Base-by-base conservation (phyloP, 1,140 invertebrate species). In the Drosophila truncata region DNA sequence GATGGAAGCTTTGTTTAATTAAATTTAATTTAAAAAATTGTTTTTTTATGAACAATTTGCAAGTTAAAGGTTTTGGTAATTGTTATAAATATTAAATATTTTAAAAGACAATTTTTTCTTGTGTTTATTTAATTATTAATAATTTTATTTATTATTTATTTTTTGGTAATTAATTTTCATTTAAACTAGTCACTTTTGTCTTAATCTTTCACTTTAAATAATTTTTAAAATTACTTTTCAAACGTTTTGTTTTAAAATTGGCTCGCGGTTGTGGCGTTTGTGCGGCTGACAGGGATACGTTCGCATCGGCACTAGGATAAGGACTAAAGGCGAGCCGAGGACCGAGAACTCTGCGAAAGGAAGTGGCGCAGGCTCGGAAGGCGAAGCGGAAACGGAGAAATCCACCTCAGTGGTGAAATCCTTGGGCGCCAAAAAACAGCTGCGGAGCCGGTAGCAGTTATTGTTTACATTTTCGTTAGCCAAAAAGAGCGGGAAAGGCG, bases 291-390 rank as follows among this genome's bases (percentile, higher is more conserved):
- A 70, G 64, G 78, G 69, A 75, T 85, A 79, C 74, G 81, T 61
- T 76, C 78, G 78, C 85, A 52, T 79, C 78, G 85, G 85, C 85
- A 81, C 66, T 75, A 61, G 70, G 79, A 85, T 78, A 82, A 85
- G 81, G 85, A 88, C 85, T 88, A 62, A 81, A 31, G 60, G 41
- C 79, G 61, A 55, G 54, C 58, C 72, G 54, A 61, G 64, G 64
- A 27, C 41, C 50, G 37, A 39, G 55, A n/a, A 23, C 67, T 71
- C 78, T 50, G 66, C 63, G 18, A 67, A 90, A 71, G 61, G 65
- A 74, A 62, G 70, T 67, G 85, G 67, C 78, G 77, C 85, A 72
- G 65, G 65, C 65, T 69, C 42, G 47, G 20, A 39, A 64, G 10
- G 46, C 35, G 16, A 44, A 59, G 67, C 75, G 64, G 64, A 77